Conservation (phyloP, 1,140 invertebrate genomes). For the Thaumetopoea pityocampa region DNA sequence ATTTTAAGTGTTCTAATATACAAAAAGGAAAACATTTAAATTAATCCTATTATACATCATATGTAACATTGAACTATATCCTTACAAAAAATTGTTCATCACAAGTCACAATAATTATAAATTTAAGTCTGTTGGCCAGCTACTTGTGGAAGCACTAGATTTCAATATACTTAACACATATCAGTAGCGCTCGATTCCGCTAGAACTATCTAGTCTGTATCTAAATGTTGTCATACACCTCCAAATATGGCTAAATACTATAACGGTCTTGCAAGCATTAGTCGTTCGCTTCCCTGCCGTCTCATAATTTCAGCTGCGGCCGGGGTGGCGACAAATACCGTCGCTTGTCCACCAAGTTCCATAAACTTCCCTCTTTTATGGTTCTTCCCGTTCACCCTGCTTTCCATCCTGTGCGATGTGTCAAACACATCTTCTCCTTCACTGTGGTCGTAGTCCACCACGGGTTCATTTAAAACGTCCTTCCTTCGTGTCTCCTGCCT, state of each 20-base stretch:
- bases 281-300: constrained; percentile 59
- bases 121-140: no score
- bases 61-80: no score
- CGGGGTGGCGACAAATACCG: constrained; percentile 64
- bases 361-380: constrained; percentile 56
- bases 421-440: constrained; percentile 68
- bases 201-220: background rate
- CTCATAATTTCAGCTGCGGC: constrained; percentile 65
- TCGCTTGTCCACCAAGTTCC: constrained; percentile 56
- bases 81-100: no score
- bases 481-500: constrained; percentile 43
- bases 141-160: no score
- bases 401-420: constrained; percentile 38
- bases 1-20: no score
- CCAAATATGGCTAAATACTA: constrained; percentile 28
- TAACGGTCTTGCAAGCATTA: constrained; percentile 63
- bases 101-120: no score
- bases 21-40: no score
- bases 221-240: background rate
- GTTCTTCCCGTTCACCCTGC: constrained; percentile 36
- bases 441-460: constrained; percentile 72
- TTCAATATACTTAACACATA: no score
- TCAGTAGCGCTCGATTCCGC: background rate
- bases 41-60: no score
- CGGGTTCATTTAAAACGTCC: constrained; percentile 59